phyloP scores from a whole-genome alignment of 1,140 invertebrate genomes.

The Drosophila teissieri region DNA sequence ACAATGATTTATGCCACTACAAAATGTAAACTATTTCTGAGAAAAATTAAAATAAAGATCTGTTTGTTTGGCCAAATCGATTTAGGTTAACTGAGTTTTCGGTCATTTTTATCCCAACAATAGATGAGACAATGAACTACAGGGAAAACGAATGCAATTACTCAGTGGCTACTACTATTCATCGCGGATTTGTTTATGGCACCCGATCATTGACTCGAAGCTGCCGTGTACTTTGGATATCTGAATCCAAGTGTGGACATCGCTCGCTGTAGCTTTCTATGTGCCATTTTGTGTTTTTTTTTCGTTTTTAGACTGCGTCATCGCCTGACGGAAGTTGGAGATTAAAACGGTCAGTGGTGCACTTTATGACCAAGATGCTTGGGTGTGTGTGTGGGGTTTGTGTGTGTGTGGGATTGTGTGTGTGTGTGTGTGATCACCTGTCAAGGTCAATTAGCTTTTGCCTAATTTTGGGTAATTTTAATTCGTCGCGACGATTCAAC shows the following conservation, averaged over 20 bases:
- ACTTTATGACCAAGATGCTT: slow-evolving; percentile 48
- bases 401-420: slow-evolving; percentile 23
- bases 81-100: too few species aligned
- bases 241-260: slow-evolving; percentile 36
- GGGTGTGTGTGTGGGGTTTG: neutral
- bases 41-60: too few species aligned
- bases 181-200: too few species aligned
- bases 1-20: too few species aligned
- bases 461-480: slow-evolving; percentile 67
- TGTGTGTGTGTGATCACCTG: slow-evolving; percentile 37
- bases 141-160: neutral
- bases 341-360: slow-evolving; percentile 67
- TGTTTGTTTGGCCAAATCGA: too few species aligned
- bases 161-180: neutral
- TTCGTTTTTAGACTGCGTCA: slow-evolving; percentile 32
- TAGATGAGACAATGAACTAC: slow-evolving; percentile 56
- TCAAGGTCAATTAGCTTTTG: slow-evolving; percentile 71
- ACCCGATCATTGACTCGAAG: neutral
- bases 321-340: slow-evolving; percentile 63
- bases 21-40: too few species aligned
- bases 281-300: slow-evolving; percentile 2
- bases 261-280: slow-evolving; percentile 15
- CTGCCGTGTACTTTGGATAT: neutral
- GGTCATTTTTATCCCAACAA: slow-evolving; percentile 25
- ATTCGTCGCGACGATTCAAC: neutral